phyloP scores from a whole-genome alignment of 2,888 invertebrate species.

The Frankliniella fusca region DNA sequence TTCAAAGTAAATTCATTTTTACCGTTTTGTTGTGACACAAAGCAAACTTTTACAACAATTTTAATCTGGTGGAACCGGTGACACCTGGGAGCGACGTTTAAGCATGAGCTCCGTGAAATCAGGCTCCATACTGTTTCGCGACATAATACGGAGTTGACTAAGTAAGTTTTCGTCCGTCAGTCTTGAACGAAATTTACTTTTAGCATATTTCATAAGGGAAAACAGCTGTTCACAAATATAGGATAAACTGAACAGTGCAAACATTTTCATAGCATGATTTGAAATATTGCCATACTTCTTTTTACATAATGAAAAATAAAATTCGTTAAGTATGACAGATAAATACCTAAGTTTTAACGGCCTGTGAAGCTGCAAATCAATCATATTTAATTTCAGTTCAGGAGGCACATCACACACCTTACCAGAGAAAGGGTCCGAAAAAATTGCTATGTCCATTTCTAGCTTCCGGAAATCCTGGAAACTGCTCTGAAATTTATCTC shows the following conservation, averaged over 20 bases:
- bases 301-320: constrained; percentile 32
- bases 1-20: too few species aligned
- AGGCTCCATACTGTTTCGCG: neutral
- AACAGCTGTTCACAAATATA: constrained; percentile 36
- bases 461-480: too few species aligned
- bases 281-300: constrained; percentile 30
- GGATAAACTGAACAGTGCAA: constrained; percentile 36
- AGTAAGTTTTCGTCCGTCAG: neutral
- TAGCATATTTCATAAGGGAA: constrained; percentile 33
- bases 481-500: neutral
- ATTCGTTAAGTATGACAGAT: constrained; percentile 30
- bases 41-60: neutral
- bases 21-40: neutral
- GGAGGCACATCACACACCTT: constrained; percentile 29
- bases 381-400: constrained; percentile 33
- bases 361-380: constrained; percentile 31
- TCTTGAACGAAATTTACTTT: constrained; percentile 33
- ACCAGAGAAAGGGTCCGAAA: constrained; percentile 30
- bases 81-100: neutral
- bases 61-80: neutral
- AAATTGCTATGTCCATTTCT: neutral
- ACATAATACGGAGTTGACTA: neutral
- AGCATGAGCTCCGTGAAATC: neutral
- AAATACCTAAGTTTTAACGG: constrained; percentile 32
- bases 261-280: constrained; percentile 36